Evolutionary conservation across 2,113 vertebrate genomes (phyloP).

Genomic region (Cryptomyrus ogoouensis): DNA sequence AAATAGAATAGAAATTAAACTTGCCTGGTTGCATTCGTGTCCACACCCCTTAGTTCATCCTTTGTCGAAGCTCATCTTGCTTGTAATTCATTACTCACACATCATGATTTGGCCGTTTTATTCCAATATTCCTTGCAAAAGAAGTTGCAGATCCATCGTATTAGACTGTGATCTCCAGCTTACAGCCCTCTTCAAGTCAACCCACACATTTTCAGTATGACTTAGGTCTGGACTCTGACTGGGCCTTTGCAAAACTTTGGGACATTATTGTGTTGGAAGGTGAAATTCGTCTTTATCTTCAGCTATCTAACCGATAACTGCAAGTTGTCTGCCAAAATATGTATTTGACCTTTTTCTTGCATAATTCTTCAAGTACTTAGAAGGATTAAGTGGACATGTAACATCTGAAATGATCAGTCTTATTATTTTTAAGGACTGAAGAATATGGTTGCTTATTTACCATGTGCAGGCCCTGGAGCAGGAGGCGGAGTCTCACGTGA

Average conservation of each 20-base stretch:
- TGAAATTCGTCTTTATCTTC: background rate
- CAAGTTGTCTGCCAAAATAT: background rate
- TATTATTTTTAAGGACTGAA: background rate
- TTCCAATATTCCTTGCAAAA: background rate
- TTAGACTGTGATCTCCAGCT: background rate
- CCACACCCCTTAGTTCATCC: background rate
- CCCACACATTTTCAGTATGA: background rate
- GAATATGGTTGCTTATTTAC: background rate
- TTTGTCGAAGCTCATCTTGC: background rate
- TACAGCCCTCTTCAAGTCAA: background rate
- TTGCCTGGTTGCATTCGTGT: background rate
- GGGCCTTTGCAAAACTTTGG: background rate
- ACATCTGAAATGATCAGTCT: background rate
- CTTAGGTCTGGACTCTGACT: background rate
- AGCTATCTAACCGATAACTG: background rate
- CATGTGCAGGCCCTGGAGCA: constrained; percentile 48
- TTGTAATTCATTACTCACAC: background rate
- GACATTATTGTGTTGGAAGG: background rate
- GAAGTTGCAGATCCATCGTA: background rate
- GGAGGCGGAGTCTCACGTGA: constrained; percentile 37
- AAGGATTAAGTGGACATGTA: background rate
- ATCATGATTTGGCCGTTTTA: background rate
- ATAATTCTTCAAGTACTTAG: background rate
- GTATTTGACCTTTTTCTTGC: background rate
- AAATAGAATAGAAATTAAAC: background rate